phyloP scores from a whole-genome alignment of 2,113 vertebrate genomes.

The Halichoeres trimaculatus region DNA sequence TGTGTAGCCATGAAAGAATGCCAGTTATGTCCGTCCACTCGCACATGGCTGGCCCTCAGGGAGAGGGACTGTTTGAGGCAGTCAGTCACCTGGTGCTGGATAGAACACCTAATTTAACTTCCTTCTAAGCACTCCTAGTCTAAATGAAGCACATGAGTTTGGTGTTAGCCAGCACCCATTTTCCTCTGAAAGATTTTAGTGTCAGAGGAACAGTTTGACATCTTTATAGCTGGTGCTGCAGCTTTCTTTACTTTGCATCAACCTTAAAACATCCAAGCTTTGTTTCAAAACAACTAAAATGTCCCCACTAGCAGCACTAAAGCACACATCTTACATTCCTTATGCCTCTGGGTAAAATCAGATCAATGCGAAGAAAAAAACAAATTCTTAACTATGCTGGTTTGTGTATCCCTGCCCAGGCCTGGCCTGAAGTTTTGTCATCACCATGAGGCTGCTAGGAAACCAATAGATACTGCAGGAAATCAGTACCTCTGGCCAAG shows the following conservation, averaged over 20 bases:
- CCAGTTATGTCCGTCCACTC: constrained; percentile 56
- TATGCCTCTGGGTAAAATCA: too few species aligned
- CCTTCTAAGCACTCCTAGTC: not conserved
- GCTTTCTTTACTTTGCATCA: not conserved
- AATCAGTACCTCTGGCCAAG: not conserved
- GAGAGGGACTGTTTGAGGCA: constrained; percentile 18
- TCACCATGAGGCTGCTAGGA: not conserved
- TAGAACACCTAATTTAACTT: constrained; percentile 3
- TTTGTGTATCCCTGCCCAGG: too few species aligned
- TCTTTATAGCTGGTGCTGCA: not conserved
- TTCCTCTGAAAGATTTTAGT: not conserved
- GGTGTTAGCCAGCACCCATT: not conserved
- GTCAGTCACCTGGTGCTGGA: constrained; percentile 41
- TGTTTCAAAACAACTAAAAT: too few species aligned
- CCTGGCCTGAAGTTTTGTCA: constrained; percentile 1
- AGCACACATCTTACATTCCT: too few species aligned
- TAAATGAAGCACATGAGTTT: not conserved
- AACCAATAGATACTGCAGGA: not conserved
- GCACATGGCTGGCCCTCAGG: constrained; percentile 36
- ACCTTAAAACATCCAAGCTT: too few species aligned
- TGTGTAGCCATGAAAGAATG: constrained; percentile 72
- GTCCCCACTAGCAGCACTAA: too few species aligned
- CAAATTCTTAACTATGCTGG: too few species aligned
- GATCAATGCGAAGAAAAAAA: too few species aligned
- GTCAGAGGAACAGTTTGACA: not conserved